Percentiles rank a stretch among this genome's conserved stretches.
phyloP scores from a whole-genome alignment of 2,113 vertebrate species.

The Scartelaos histophorus region DNA sequence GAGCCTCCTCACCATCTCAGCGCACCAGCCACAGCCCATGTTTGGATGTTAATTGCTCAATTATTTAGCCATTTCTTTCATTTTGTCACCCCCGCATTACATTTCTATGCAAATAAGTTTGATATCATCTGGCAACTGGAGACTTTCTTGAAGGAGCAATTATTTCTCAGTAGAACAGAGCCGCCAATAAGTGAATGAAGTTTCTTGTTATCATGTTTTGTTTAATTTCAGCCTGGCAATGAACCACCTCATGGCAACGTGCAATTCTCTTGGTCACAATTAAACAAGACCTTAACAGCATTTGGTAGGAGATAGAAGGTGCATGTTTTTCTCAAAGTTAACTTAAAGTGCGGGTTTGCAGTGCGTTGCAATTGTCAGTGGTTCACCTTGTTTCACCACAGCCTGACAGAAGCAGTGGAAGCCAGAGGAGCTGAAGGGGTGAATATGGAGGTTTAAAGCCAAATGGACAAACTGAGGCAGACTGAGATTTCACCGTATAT shows the following conservation, averaged over 20 bases:
- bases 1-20: background rate
- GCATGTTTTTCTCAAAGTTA: background rate
- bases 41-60: slow-evolving; percentile 9
- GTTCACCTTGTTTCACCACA: background rate
- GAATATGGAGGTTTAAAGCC: slow-evolving; percentile 12
- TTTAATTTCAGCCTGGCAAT: slow-evolving; percentile 9
- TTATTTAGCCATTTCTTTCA: slow-evolving; percentile 8
- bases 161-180: slow-evolving; percentile 25
- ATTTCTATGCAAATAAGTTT: slow-evolving; percentile 20
- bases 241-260: background rate
- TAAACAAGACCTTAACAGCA: slow-evolving; percentile 1
- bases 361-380: slow-evolving; percentile 1
- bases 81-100: slow-evolving; percentile 11
- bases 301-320: background rate
- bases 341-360: background rate
- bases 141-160: slow-evolving; percentile 25
- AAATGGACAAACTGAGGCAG: slow-evolving; percentile 8
- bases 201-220: slow-evolving; percentile 18
- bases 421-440: background rate
- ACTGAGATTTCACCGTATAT: background rate
- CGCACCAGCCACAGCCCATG: background rate
- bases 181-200: slow-evolving; percentile 11
- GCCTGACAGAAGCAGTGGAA: slow-evolving; percentile 15
- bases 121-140: slow-evolving; percentile 17
- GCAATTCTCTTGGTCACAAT: slow-evolving; percentile 4